Evolutionary conservation across 2,797 vertebrate species (phyloP).

Genomic region (Ptychobarbus kaznakovi): DNA sequence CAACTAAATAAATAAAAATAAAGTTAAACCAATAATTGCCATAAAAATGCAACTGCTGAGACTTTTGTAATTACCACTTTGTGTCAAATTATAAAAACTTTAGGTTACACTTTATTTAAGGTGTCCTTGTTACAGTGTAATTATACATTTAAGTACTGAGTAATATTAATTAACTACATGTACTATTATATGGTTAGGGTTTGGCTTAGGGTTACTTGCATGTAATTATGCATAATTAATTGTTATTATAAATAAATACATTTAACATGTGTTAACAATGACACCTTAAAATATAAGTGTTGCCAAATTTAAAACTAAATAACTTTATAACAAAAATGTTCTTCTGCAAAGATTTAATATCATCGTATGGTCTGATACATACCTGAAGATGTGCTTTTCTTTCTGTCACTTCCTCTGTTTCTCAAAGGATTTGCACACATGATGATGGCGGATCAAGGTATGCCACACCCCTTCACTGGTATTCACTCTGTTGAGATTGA

Average conservation of each 20-base stretch:
- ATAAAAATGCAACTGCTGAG: not conserved
- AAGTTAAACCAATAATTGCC: not conserved
- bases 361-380: slow-evolving; percentile 28
- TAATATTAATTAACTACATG: not conserved
- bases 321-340: not conserved
- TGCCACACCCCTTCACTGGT: slow-evolving; percentile 38
- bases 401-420: slow-evolving; percentile 45
- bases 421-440: slow-evolving; percentile 93
- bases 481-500: slow-evolving; percentile 5
- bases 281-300: not conserved
- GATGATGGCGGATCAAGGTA: slow-evolving; percentile 99
- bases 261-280: not conserved
- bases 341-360: not conserved
- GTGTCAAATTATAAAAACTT: not conserved
- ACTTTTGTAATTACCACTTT: not conserved
- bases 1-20: not conserved
- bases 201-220: not conserved
- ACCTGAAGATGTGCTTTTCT: slow-evolving; percentile 38
- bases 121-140: not conserved
- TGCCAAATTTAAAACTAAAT: not conserved
- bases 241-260: not conserved
- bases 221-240: not conserved
- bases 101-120: not conserved
- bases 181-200: not conserved
- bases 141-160: not conserved